Conservation (phyloP, 2,888 invertebrate genomes). For the Athetis lepigone region DNA sequence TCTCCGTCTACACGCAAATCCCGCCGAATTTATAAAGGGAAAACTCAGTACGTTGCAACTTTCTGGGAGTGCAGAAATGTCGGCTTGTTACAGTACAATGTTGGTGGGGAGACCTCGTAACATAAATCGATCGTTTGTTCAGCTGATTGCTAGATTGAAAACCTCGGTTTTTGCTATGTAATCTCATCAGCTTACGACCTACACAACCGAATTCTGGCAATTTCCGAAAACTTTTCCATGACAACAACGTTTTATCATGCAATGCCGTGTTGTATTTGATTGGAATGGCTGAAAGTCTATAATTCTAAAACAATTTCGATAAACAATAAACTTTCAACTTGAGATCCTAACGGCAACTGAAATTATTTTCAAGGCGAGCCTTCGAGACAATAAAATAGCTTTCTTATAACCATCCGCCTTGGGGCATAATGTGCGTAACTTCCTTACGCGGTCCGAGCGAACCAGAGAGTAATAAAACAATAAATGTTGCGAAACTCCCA, state of each 20-base stretch:
- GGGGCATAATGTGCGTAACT: slow-evolving; percentile 73
- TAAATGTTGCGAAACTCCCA: slow-evolving; percentile 77
- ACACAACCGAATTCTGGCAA: slow-evolving; percentile 57
- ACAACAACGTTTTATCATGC: slow-evolving; percentile 34
- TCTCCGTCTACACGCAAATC: slow-evolving; percentile 84
- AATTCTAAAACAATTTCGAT: slow-evolving; percentile 75
- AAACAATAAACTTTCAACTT: slow-evolving; percentile 77
- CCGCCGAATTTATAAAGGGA: slow-evolving; percentile 74
- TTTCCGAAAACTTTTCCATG: slow-evolving; percentile 55
- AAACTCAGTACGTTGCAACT: slow-evolving; percentile 80
- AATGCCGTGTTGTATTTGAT: slow-evolving; percentile 61
- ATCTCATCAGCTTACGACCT: slow-evolving; percentile 73
- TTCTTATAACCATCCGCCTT: slow-evolving; percentile 79
- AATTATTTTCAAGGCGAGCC: slow-evolving; percentile 78
- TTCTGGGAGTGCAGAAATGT: slow-evolving; percentile 76
- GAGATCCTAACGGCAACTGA: slow-evolving; percentile 76
- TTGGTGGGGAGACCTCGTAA: slow-evolving; percentile 75
- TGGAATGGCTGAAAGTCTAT: slow-evolving; percentile 65
- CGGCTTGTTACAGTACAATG: slow-evolving; percentile 72
- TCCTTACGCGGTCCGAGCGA: slow-evolving; percentile 72
- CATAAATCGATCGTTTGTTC: slow-evolving; percentile 85
- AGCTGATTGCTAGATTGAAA: slow-evolving; percentile 85
- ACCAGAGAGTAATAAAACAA: slow-evolving; percentile 78
- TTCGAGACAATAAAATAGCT: slow-evolving; percentile 80
- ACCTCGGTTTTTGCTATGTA: slow-evolving; percentile 78